A percentile compares a stretch with the other conserved stretches of the same genome.
phyloP scores from a whole-genome alignment of 2,888 invertebrate genomes.

The Athalia cordata region DNA sequence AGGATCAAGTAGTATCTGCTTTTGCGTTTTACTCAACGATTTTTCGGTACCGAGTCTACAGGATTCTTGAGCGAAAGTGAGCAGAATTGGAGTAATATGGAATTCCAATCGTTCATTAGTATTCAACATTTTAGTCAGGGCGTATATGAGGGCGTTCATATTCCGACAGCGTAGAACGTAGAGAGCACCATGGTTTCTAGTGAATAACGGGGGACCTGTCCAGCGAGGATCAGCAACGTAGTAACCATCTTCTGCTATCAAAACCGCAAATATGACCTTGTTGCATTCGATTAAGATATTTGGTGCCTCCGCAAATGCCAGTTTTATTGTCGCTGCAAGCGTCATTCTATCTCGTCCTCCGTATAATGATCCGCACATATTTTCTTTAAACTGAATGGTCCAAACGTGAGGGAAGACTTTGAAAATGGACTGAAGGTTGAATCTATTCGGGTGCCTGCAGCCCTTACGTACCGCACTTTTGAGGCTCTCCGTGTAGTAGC shows the following conservation, averaged over 20 bases:
- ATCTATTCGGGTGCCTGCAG: constrained; percentile 58
- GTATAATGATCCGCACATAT: constrained; percentile 64
- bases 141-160: constrained; percentile 62
- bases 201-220: constrained; percentile 67
- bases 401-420: constrained; percentile 65
- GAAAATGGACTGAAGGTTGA: constrained; percentile 60
- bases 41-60: constrained; percentile 50
- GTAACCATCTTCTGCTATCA: constrained; percentile 60
- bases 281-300: constrained; percentile 65
- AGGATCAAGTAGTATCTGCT: constrained; percentile 57
- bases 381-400: constrained; percentile 60
- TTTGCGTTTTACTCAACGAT: constrained; percentile 31
- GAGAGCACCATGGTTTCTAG: constrained; percentile 62
- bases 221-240: constrained; percentile 67
- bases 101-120: constrained; percentile 64
- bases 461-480: constrained; percentile 52
- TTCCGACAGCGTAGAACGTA: constrained; percentile 67
- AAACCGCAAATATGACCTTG: constrained; percentile 58
- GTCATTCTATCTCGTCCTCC: constrained; percentile 54
- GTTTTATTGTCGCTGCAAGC: constrained; percentile 55
- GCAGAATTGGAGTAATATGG: constrained; percentile 60
- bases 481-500: constrained; percentile 65
- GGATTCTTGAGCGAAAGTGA: constrained; percentile 53
- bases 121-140: constrained; percentile 66
- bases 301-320: constrained; percentile 54